phyloP scores from a whole-genome alignment of 2,797 vertebrate species.

The Acanthis flammea region DNA sequence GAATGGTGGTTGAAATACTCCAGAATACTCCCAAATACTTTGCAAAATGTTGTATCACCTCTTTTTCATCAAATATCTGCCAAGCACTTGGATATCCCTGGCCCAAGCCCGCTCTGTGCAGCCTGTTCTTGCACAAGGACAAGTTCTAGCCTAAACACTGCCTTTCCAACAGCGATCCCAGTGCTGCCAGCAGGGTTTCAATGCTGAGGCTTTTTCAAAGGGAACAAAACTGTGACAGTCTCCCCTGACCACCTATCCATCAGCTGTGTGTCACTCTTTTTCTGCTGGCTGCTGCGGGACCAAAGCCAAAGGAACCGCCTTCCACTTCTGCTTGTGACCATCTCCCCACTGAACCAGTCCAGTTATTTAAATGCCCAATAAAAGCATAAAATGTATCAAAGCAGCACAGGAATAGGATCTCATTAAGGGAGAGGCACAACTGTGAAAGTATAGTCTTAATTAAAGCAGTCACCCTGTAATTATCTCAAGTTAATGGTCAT shows the following conservation, averaged over 20 bases:
- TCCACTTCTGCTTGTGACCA: background rate
- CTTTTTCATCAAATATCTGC: background rate
- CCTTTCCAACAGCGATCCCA: background rate
- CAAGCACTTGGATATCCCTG: background rate
- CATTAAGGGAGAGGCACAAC: background rate
- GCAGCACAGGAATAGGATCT: background rate
- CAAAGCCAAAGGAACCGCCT: background rate
- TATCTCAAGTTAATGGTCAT: background rate
- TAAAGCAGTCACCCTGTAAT: background rate
- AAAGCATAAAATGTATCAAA: background rate
- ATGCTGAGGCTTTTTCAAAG: background rate
- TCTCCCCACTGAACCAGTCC: fast-evolving
- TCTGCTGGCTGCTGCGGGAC: background rate
- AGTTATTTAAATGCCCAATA: background rate
- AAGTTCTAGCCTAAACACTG: background rate
- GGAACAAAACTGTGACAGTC: fast-evolving
- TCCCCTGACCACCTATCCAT: fast-evolving
- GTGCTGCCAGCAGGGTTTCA: background rate
- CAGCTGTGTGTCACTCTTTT: fast-evolving
- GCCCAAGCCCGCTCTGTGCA: no score
- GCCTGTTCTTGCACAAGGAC: background rate
- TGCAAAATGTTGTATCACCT: background rate
- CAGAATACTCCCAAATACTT: background rate
- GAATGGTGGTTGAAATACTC: background rate
- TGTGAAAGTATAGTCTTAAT: background rate